Evolutionary conservation across 2,888 invertebrate species (phyloP).

Genomic region (Norana najaformis): DNA sequence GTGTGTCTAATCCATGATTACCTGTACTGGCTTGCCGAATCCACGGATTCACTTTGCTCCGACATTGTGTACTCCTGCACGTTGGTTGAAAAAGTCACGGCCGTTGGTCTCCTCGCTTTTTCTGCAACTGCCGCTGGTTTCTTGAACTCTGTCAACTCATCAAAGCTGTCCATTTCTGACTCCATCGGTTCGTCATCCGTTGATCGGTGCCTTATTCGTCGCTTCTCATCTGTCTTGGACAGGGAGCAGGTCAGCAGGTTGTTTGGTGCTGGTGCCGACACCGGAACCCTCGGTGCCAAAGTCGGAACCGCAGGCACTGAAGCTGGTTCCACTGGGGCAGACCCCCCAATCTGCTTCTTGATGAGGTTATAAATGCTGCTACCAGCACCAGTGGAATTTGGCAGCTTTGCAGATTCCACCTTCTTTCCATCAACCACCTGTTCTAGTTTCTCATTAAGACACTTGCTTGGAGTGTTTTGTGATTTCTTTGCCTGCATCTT

Average conservation of each 20-base stretch:
- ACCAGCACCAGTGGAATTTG: slow-evolving; percentile 28
- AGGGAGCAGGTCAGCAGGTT: slow-evolving; percentile 29
- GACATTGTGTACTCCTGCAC: background rate
- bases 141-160: slow-evolving; percentile 21
- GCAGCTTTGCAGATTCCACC: background rate
- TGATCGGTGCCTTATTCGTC: slow-evolving; percentile 9
- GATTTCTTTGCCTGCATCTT: slow-evolving; percentile 2
- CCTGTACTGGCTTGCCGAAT: background rate
- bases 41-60: background rate
- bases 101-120: background rate
- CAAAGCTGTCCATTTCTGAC: slow-evolving; percentile 23
- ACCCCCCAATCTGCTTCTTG: slow-evolving; percentile 34
- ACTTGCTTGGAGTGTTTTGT: background rate
- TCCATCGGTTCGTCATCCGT: background rate
- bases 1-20: no score
- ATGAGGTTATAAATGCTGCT: slow-evolving; percentile 42
- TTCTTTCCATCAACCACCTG: background rate
- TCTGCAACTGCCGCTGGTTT: background rate
- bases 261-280: slow-evolving; percentile 26
- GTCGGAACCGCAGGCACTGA: background rate
- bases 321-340: slow-evolving; percentile 9
- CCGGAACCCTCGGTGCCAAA: background rate
- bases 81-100: background rate
- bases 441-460: background rate
- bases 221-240: slow-evolving; percentile 21